Conservation (phyloP, 2,797 vertebrate genomes). For the Callimico goeldii region DNA sequence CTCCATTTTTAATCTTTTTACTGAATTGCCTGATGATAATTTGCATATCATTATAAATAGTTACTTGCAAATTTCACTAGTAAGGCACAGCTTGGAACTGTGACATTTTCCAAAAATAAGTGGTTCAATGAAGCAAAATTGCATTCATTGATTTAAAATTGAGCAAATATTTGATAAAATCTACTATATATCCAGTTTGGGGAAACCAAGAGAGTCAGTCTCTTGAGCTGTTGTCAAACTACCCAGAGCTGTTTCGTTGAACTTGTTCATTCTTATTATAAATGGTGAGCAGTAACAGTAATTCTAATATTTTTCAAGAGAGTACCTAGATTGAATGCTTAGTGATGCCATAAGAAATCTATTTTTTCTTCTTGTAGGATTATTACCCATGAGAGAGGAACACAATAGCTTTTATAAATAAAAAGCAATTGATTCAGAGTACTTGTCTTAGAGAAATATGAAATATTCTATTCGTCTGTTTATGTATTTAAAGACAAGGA, state of each 20-base stretch:
- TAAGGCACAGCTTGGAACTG: constrained; percentile 47
- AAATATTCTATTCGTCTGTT: neutral
- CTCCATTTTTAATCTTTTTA: constrained; percentile 12
- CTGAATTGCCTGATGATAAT: constrained; percentile 67
- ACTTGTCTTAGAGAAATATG: neutral
- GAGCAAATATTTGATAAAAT: constrained; percentile 45
- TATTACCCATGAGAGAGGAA: neutral
- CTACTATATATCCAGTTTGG: neutral
- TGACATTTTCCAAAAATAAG: constrained; percentile 62
- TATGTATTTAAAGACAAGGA: neutral
- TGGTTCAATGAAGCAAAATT: neutral
- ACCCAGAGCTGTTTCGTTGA: neutral
- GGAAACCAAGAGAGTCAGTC: neutral
- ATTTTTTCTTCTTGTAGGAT: neutral
- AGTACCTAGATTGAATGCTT: neutral
- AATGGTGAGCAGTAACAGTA: neutral
- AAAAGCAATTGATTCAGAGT: neutral
- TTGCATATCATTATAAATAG: constrained; percentile 74
- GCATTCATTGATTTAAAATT: constrained; percentile 7
- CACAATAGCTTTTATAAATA: neutral
- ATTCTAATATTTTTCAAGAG: neutral
- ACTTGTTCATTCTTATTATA: neutral
- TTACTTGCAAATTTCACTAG: constrained; percentile 76
- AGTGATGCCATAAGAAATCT: neutral
- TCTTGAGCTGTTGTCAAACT: neutral